These are phyloP conservation scores for Dipus sagitta DNA, from an alignment of 2,797 vertebrate genomes.

Conservation along the genomic window DNA sequence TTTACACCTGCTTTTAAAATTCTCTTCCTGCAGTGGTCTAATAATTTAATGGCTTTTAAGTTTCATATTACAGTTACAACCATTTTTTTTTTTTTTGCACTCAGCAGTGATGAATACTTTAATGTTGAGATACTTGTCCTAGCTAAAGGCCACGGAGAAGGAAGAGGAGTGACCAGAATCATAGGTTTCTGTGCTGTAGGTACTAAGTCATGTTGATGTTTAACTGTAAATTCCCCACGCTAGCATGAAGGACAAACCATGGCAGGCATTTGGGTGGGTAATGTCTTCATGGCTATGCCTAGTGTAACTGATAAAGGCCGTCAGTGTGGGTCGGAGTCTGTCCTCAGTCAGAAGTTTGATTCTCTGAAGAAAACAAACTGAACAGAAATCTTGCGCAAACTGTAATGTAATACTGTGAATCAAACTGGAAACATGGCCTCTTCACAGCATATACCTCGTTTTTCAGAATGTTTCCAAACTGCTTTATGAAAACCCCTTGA, in stretches of 20 bases:
- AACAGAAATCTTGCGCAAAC: conserved; percentile 86
- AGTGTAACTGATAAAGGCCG: conserved; percentile 78
- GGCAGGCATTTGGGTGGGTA: conserved; percentile 80
- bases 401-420: conserved; percentile 89
- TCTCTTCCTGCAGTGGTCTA: conserved; percentile 67
- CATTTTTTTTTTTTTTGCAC: conserved; percentile 73
- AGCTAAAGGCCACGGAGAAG: conserved; percentile 56
- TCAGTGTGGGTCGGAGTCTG: conserved; percentile 71
- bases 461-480: conserved; percentile 86
- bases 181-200: conserved; percentile 52
- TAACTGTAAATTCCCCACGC: conserved; percentile 60
- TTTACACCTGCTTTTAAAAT: conserved; percentile 85
- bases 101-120: conserved; percentile 67
- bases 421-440: conserved; percentile 84
- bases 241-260: conserved; percentile 78
- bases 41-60: conserved; percentile 65
- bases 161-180: conserved; percentile 39
- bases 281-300: conserved; percentile 80
- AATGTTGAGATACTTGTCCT: conserved; percentile 53
- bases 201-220: conserved; percentile 57
- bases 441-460: conserved; percentile 90
- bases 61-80: conserved; percentile 68
- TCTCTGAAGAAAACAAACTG: conserved; percentile 78
- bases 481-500: conserved; percentile 78
- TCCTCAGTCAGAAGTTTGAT: conserved; percentile 79